Evolutionary conservation across 2,797 vertebrate genomes (phyloP).

Genomic region (Acomys russatus): DNA sequence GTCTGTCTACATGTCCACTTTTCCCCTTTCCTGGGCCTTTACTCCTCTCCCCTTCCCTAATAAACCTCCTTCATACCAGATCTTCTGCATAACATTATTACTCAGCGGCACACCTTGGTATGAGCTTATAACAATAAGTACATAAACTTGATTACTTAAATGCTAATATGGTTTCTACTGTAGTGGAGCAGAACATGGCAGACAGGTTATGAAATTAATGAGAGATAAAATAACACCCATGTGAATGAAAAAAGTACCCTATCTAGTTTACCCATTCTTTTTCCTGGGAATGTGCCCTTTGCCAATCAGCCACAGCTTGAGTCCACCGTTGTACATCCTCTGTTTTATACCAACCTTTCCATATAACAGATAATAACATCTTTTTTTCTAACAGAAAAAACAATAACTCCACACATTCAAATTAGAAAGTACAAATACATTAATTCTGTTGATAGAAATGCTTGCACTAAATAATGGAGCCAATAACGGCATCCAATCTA

Average conservation of each 20-base stretch:
- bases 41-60: too few relatives aligned
- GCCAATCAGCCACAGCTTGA: slow-evolving; percentile 62
- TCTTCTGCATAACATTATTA: too few relatives aligned
- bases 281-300: slow-evolving; percentile 52
- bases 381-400: slow-evolving; percentile 34
- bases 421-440: slow-evolving; percentile 59
- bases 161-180: slow-evolving; percentile 70
- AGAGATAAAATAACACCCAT: slow-evolving; percentile 59
- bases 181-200: slow-evolving; percentile 6
- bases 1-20: too few relatives aligned
- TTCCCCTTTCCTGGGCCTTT: too few relatives aligned
- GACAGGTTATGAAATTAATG: slow-evolving; percentile 25
- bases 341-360: slow-evolving; percentile 72
- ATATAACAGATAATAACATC: slow-evolving; percentile 68
- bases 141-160: slow-evolving; percentile 1
- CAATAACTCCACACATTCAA: neutral
- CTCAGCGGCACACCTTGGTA: too few relatives aligned
- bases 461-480: slow-evolving; percentile 62
- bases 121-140: neutral
- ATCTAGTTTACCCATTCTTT: slow-evolving; percentile 61
- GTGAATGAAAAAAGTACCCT: slow-evolving; percentile 5
- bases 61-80: too few relatives aligned
- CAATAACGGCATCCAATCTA: slow-evolving; percentile 68
- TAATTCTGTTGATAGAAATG: slow-evolving; percentile 66
- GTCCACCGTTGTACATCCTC: slow-evolving; percentile 62